Base-by-base conservation (phyloP, 2,888 invertebrate species). In the Diarsia dahlii region DNA sequence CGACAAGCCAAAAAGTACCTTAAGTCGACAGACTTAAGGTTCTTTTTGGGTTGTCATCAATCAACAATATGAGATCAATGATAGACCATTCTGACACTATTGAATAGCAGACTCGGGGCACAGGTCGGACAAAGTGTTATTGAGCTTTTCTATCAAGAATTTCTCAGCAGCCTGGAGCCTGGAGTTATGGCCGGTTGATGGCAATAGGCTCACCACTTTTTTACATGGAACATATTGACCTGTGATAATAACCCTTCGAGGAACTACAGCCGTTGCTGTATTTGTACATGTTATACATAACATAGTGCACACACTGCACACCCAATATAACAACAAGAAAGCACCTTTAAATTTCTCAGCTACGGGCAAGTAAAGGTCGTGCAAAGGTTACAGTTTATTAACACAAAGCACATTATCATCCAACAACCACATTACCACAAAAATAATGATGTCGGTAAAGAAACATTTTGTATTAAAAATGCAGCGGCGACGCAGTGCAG, bases 321-420 rank as follows among this genome's bases (percentile, higher is more conserved):
- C 12, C 8, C 64, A 54, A 60, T 13, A 23, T 74, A 45, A 65
- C 18, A 56, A 20, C 45, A 52, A 65, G 56, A 77, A 80, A 84
- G 45, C 52, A 71, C 28, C 13, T 62, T 62, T 71, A n/a, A 71
- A 69, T 68, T 78, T 71, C 54, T 74, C 64, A 18, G 67, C 66
- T 72, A 34, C 58, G 45, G 34, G 13, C 63, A 64, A 64, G 66
- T 66, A 66, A 74, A 85, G 84, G 86, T 80, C 74, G 46, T 12
- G 12, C 23, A 50, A 78, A 83, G 78, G 86, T 76, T 68, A 74
- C 12, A 64, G 54, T 75, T 64, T 76, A 74, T 83, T 71, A 76
- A 68, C 66, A 63, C 58, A 74, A 69, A 75, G 28, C 46, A 72
- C 70, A 73, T 77, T 67, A 71, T 66, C 74, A 71, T 74, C 58